Conservation (phyloP, 2,113 vertebrate genomes). For the Neodontobutis hainanensis region DNA sequence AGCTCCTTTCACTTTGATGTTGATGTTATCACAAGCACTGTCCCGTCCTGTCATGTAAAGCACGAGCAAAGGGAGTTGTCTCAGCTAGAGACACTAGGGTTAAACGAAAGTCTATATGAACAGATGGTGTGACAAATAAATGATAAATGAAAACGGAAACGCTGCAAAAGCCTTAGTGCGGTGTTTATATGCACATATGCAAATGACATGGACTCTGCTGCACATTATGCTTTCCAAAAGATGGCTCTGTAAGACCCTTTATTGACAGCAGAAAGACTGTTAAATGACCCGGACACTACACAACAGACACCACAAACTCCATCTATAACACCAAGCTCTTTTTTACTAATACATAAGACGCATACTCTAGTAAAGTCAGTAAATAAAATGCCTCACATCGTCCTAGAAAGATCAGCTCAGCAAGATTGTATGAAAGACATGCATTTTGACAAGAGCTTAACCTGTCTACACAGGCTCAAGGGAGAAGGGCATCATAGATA, state of each 20-base stretch:
- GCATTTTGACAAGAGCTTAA: conserved; percentile 1
- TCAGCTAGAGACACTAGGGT: conserved; percentile 17
- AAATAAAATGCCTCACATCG: neutral
- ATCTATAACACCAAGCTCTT: neutral
- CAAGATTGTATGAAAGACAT: neutral
- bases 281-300: too few species aligned
- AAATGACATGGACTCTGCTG: neutral
- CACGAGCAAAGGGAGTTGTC: conserved; percentile 43
- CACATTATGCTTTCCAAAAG: too few species aligned
- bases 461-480: conserved; percentile 1
- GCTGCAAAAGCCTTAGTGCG: conserved; percentile 10
- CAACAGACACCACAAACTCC: neutral
- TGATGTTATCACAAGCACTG: conserved; percentile 56
- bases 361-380: neutral
- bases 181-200: neutral
- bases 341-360: neutral
- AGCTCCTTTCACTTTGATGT: conserved; percentile 58
- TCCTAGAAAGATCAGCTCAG: neutral
- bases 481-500: neutral
- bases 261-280: neutral
- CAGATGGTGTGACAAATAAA: conserved; percentile 62
- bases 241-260: neutral
- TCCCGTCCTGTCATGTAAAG: conserved; percentile 44
- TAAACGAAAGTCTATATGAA: conserved; percentile 37
- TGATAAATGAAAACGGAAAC: conserved; percentile 49